Evolutionary conservation across 92 coral and sea anemone species (phyloP).

Genomic region (Actinostola sp.): DNA sequence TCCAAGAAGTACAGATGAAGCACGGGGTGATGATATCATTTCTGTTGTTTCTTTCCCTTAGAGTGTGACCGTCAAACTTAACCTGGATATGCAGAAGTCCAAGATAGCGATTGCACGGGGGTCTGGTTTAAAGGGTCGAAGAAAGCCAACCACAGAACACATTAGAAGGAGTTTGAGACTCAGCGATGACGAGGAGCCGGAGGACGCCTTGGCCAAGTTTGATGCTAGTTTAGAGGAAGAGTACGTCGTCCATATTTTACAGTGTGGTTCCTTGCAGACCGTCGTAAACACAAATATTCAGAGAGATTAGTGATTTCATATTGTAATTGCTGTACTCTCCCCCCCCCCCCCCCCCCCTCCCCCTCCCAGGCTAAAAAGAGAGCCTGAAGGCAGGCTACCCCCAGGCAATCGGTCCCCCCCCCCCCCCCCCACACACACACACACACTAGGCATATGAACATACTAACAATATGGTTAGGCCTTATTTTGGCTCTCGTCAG

Average conservation of each 20-base stretch:
- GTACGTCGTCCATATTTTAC: conserved; percentile 19
- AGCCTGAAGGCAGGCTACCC: too few species aligned
- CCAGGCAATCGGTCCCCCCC: too few species aligned
- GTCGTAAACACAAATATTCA: too few species aligned
- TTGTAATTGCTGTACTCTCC: too few species aligned
- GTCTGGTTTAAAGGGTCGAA: conserved; percentile 79
- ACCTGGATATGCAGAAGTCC: conserved; percentile 84
- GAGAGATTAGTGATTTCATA: too few species aligned
- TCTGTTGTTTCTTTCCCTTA: conserved; percentile 11
- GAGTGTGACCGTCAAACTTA: conserved; percentile 59
- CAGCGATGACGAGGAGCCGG: conserved; percentile 48
- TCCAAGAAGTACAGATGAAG: too few species aligned
- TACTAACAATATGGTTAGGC: too few species aligned
- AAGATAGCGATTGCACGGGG: conserved; percentile 69
- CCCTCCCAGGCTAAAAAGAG: too few species aligned
- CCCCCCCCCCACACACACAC: too few species aligned
- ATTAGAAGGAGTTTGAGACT: conserved; percentile 70
- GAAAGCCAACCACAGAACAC: conserved; percentile 80
- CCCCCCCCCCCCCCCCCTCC: too few species aligned
- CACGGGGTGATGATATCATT: not conserved
- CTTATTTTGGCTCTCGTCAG: too few species aligned
- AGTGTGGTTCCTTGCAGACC: not conserved
- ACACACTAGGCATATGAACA: too few species aligned
- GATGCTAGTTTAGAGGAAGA: conserved; percentile 57
- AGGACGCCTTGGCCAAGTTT: conserved; percentile 40